These are phyloP conservation scores for Paedocypris micromegethes DNA, from an alignment of 2,797 vertebrate genomes.

Conservation along the genomic window DNA sequence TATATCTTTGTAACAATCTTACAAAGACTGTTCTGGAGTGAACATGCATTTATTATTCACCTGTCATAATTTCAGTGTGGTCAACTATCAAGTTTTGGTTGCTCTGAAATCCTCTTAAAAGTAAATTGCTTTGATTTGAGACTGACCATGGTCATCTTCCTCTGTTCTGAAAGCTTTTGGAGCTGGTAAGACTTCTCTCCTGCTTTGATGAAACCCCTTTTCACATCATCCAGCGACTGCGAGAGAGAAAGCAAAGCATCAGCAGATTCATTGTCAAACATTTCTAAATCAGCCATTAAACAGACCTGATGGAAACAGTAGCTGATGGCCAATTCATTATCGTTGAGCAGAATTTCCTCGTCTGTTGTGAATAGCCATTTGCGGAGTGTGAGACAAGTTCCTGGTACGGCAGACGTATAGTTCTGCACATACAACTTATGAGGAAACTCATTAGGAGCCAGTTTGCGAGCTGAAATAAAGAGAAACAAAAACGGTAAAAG, in stretches of 20 bases:
- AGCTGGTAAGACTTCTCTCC: conserved; percentile 94
- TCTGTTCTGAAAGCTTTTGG: conserved; percentile 91
- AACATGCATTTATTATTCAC: no score
- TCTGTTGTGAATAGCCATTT: conserved; percentile 97
- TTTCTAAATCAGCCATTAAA: no score
- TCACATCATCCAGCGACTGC: conserved; percentile 90
- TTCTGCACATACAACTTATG: conserved; percentile 98
- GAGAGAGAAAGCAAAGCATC: background rate
- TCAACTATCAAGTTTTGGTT: background rate
- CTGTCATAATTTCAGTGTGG: no score
- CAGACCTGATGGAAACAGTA: conserved; percentile 86
- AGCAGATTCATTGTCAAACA: background rate
- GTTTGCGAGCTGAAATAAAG: conserved; percentile 77
- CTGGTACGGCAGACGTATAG: conserved; percentile 92
- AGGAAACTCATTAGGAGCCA: conserved; percentile 95
- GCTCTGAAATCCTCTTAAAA: background rate
- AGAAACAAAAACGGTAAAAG: background rate
- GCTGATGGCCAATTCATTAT: conserved; percentile 87
- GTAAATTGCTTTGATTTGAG: background rate
- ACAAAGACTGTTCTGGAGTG: no score
- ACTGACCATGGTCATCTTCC: conserved; percentile 90
- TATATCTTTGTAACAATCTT: no score
- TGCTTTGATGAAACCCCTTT: conserved; percentile 88
- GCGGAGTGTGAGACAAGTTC: conserved; percentile 87
- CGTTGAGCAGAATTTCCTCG: conserved; percentile 89